Base-by-base conservation (phyloP, 2,797 vertebrate genomes). In the Amblyopsis hoosieri region DNA sequence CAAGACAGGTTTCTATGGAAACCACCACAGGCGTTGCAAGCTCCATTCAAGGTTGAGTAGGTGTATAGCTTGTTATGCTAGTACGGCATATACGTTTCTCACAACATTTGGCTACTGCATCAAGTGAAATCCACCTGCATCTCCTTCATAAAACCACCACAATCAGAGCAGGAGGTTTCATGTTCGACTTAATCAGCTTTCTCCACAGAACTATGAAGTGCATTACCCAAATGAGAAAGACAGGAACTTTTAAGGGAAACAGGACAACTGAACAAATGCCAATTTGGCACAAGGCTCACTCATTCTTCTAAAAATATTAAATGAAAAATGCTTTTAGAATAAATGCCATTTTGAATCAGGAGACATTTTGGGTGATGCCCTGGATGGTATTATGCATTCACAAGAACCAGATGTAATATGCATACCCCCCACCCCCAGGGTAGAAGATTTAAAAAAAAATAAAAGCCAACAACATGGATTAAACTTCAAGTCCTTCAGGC, bases 141-240 rank as follows among this genome's bases (percentile, higher is more conserved):
- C 73, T 52, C 61, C 60, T 37, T 11, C 47, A 61, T 31, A 67
- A 57, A 3, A 0, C 42, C 19, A 61, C 56, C 56, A 54, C 54
- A 73, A 67, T 70, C 49, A 62, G 46, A 31, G 12, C 11, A 7
- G 23, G 14, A 77, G 64, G 69, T 78, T 74, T 66, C 19, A 51
- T 67, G 62, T 76, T 71, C 62, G 69, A 54, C 64, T 66, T 76
- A 76, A 80, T 80, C 52, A 54, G 67, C 67, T 75, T 82, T 80
- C 48, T 79, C 64, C 71, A 69, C 67, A 81, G 78, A 81, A 81
- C 54, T 78, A 71, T 54, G 52, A 73, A 79, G 67, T 81, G 67
- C 74, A 78, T 83, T 83, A 79, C 54, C 63, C 69, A 72, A 83
- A 87, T 82, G 69, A 83, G 59, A 51, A 76, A 63, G 67, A 65